These are phyloP conservation scores for Garrulus glandarius DNA, from an alignment of 2,797 vertebrate species.

Conservation along the genomic window DNA sequence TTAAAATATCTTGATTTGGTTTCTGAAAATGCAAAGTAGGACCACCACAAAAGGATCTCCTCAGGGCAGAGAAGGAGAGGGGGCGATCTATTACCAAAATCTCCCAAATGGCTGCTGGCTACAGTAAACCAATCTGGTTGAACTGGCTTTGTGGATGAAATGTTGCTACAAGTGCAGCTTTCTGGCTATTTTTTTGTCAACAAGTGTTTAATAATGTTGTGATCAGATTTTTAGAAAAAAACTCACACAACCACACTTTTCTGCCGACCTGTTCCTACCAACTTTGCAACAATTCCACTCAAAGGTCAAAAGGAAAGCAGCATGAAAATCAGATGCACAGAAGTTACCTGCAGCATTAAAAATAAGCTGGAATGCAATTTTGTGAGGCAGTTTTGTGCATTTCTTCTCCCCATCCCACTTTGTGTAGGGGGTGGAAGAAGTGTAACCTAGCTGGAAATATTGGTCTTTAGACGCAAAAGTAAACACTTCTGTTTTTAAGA, in stretches of 20 bases:
- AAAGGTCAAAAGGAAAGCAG: not conserved
- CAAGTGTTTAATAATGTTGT: not conserved
- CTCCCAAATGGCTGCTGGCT: not conserved
- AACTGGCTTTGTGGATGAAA: not conserved
- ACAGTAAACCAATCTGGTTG: not conserved
- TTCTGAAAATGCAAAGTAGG: not conserved
- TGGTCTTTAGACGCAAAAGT: not conserved
- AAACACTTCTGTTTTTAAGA: not conserved
- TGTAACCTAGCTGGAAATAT: not conserved
- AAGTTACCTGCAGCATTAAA: not conserved
- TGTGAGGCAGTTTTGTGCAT: not conserved
- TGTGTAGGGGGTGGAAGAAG: not conserved
- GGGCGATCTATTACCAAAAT: not conserved
- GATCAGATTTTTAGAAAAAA: not conserved
- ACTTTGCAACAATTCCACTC: not conserved
- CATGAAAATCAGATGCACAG: not conserved
- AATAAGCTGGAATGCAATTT: not conserved
- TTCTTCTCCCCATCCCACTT: not conserved
- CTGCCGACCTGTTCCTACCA: not conserved
- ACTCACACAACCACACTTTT: not conserved
- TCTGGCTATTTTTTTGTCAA: not conserved
- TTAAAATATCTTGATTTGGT: not conserved
- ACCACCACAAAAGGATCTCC: not conserved
- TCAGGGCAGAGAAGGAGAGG: not conserved
- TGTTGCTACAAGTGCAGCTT: not conserved